phyloP scores from a whole-genome alignment of 2,888 invertebrate genomes.

The Drosophila demipolita region DNA sequence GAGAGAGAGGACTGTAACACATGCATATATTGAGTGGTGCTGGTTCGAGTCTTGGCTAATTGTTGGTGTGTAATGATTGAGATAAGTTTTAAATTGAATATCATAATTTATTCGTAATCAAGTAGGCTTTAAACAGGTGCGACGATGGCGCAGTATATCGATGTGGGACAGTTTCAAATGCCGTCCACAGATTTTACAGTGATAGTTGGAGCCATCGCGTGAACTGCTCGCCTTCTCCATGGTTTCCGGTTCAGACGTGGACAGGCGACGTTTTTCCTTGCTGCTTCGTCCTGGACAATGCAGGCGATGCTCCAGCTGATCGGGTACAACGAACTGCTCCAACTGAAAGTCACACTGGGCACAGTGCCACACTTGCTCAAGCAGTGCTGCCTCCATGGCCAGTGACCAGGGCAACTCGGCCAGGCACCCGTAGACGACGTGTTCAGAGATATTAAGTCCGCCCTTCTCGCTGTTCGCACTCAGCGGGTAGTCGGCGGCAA shows the following conservation, averaged over 20 bases:
- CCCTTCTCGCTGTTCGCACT: slow-evolving; percentile 90
- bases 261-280: slow-evolving; percentile 60
- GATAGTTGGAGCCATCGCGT: slow-evolving; percentile 84
- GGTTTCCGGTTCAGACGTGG: neutral
- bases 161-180: slow-evolving; percentile 90
- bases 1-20: neutral
- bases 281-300: slow-evolving; percentile 25
- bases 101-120: slow-evolving; percentile 1
- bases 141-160: slow-evolving; percentile 94
- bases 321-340: slow-evolving; percentile 88
- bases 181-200: slow-evolving; percentile 90
- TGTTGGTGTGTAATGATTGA: neutral
- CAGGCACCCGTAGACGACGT: slow-evolving; percentile 91
- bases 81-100: slow-evolving; percentile 1
- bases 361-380: slow-evolving; percentile 90
- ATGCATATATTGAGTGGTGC: neutral
- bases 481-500: slow-evolving; percentile 88
- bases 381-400: slow-evolving; percentile 87
- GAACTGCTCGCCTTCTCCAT: slow-evolving; percentile 46
- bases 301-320: slow-evolving; percentile 89
- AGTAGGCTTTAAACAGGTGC: slow-evolving; percentile 85
- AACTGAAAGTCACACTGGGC: slow-evolving; percentile 87
- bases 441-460: slow-evolving; percentile 92
- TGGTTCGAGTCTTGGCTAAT: neutral
- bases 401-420: slow-evolving; percentile 89